phyloP scores from a whole-genome alignment of 2,888 invertebrate genomes.

The Pristionchus exspectatus region DNA sequence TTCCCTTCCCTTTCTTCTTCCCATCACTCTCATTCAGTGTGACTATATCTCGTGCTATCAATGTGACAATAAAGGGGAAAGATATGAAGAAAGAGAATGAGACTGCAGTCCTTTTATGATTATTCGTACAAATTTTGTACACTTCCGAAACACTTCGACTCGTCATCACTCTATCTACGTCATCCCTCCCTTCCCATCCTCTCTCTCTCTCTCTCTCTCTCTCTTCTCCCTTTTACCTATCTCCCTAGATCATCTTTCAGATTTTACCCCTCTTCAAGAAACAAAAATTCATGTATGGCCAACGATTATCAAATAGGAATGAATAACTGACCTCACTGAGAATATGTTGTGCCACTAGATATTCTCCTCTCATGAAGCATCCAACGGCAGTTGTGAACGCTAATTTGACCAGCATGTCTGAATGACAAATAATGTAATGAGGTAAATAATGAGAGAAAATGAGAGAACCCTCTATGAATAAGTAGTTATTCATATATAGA shows the following conservation, averaged over 20 bases:
- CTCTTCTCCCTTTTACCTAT: not conserved
- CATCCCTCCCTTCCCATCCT: not conserved
- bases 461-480: no score
- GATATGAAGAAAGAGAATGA: slow-evolving; percentile 5
- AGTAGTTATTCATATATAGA: no score
- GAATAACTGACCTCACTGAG: not conserved
- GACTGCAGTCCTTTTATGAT: not conserved
- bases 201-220: not conserved
- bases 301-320: not conserved
- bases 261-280: not conserved
- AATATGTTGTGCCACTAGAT: not conserved
- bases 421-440: not conserved
- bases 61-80: not conserved
- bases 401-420: slow-evolving; percentile 13
- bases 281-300: not conserved
- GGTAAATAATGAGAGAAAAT: no score
- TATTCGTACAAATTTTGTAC: not conserved
- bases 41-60: not conserved
- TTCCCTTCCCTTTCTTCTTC: not conserved
- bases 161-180: not conserved
- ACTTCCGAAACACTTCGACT: not conserved
- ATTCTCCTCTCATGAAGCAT: slow-evolving; percentile 1
- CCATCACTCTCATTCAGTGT: not conserved
- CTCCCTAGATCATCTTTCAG: not conserved
- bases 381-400: slow-evolving; percentile 21